Conservation (phyloP, 2,797 vertebrate genomes). For the Acanthopagrus latus region DNA sequence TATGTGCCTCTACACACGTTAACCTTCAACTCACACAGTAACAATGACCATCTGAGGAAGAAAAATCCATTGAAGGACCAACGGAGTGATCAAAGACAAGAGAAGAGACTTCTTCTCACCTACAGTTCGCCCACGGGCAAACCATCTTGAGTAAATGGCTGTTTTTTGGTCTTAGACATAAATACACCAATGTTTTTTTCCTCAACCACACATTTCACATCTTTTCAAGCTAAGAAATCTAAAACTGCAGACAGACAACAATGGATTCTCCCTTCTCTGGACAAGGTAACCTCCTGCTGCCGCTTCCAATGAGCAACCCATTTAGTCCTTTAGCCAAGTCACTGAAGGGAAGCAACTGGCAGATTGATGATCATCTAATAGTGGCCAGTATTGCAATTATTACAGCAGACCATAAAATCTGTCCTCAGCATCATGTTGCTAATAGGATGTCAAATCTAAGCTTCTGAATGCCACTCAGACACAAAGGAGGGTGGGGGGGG, state of each 20-base stretch:
- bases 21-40: slow-evolving; percentile 25
- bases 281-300: slow-evolving; percentile 25
- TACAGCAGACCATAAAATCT: slow-evolving; percentile 56
- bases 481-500: neutral
- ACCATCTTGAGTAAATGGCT: slow-evolving; percentile 5
- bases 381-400: slow-evolving; percentile 10
- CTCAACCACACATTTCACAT: slow-evolving; percentile 40
- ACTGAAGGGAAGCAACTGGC: slow-evolving; percentile 38
- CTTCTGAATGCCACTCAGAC: slow-evolving; percentile 12
- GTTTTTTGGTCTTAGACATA: slow-evolving; percentile 22
- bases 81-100: slow-evolving; percentile 33
- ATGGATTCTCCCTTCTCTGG: slow-evolving; percentile 1
- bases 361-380: slow-evolving; percentile 30
- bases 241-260: slow-evolving; percentile 43
- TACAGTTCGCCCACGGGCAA: slow-evolving; percentile 17
- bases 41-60: slow-evolving; percentile 9
- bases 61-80: slow-evolving; percentile 20
- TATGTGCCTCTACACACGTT: slow-evolving; percentile 33
- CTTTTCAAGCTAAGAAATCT: slow-evolving; percentile 24
- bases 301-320: slow-evolving; percentile 10
- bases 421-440: slow-evolving; percentile 18
- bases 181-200: slow-evolving; percentile 34
- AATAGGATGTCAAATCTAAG: slow-evolving; percentile 20
- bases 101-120: slow-evolving; percentile 4
- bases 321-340: slow-evolving; percentile 18